Evolutionary conservation across 92 coral and sea anemone genomes (phyloP), one percentile per base, ranked within the genome.

Genomic region (Porites divaricata): DNA sequence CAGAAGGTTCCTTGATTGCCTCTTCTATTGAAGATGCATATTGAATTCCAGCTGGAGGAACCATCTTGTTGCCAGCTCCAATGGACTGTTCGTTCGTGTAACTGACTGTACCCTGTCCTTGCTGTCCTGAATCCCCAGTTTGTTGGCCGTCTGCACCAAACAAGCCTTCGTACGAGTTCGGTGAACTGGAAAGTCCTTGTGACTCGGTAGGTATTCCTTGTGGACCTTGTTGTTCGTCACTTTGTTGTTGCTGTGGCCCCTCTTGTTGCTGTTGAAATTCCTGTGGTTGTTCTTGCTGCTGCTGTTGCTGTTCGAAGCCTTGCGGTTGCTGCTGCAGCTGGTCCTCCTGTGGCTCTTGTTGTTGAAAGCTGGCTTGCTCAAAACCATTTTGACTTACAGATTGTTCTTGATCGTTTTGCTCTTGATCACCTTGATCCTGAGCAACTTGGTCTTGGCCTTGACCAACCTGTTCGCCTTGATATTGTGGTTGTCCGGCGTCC

Each of bases 11-110:
- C 58, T 84, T 84, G 26, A 84, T 82, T 4, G 88, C 88, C 76
- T 75, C 88, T 23, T 84, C 88, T 15, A 84, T 75, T 7, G 88
- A 84, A 13, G 81, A 65, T 9, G 81, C 81, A 24, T 75, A 84
- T 45, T 84, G 87, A 15, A 84, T 25, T 14, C 83, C 88, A 2
- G 85, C 71, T 41, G 79, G 77, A 35, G 79, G 21, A 7, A 51
- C 79, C 70, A 14, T 41, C 66, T 79, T 79, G 0, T 69, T 79
- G 19, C 75, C 67, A 1, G 22, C 75, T 19, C 54, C 83, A 61
- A n/a, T 54, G 9, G 58, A 13, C 65, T 75, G 88, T 21, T 77
- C 84, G 56, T 17, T 78, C 4, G 85, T 19, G 53, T 76, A 81
- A 26, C 74, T 28, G 9, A 61, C 72, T 23, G 77, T 70, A 15